Conservation (phyloP, 2,797 vertebrate genomes). For the Chelon auratus region DNA sequence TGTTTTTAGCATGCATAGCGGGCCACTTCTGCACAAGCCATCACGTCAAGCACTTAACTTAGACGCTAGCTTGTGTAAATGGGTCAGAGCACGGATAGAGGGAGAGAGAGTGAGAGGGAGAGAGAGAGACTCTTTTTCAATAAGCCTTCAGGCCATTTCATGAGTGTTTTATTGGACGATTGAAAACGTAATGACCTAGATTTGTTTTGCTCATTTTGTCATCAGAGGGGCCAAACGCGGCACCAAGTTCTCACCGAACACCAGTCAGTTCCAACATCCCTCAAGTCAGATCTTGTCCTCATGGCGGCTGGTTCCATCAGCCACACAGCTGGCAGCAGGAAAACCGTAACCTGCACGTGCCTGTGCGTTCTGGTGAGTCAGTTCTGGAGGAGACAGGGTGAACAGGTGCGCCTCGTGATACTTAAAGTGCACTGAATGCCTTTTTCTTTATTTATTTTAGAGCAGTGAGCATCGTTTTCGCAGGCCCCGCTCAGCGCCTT, state of each 20-base stretch:
- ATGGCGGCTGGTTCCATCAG: background rate
- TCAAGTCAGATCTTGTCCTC: background rate
- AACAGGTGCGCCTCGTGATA: background rate
- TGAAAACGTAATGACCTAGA: conserved; percentile 33
- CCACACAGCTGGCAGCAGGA: background rate
- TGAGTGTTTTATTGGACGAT: conserved; percentile 38
- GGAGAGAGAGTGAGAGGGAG: conserved; percentile 16
- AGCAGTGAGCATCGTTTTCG: conserved; percentile 46
- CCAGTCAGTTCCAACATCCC: background rate
- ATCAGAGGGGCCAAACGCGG: background rate
- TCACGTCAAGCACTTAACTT: conserved; percentile 59
- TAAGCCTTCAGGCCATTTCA: conserved; percentile 46
- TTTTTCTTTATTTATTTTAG: background rate
- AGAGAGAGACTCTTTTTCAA: conserved; percentile 43
- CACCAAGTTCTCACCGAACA: background rate
- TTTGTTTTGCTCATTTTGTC: conserved; percentile 15
- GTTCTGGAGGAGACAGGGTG: background rate
- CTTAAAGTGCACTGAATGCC: too few species aligned
- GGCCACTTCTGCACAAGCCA: conserved; percentile 22
- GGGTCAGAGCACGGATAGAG: conserved; percentile 61
- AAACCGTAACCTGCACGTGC: background rate
- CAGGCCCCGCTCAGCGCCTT: conserved; percentile 41
- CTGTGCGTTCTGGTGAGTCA: background rate
- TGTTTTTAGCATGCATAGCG: conserved; percentile 5
- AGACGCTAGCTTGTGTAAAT: conserved; percentile 60